Conservation (phyloP, 1,140 invertebrate species). For the Archivesica marissinica region DNA sequence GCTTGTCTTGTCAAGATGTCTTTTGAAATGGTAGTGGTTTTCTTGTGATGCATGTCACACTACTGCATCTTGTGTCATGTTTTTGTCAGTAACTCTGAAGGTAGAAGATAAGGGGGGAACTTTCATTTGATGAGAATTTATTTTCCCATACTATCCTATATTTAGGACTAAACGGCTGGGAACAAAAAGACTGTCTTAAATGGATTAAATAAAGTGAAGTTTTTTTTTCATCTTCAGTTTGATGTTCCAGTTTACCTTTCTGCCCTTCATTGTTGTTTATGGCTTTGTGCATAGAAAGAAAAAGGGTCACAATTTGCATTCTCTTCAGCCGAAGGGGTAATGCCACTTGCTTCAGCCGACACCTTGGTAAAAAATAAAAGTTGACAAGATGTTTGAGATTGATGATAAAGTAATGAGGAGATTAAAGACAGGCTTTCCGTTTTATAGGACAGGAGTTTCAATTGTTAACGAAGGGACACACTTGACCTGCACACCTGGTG, state of each 20-base stretch:
- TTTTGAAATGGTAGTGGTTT: not conserved
- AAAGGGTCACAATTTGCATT: not conserved
- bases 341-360: too few species aligned
- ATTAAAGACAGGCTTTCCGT: not conserved
- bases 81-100: not conserved
- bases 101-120: not conserved
- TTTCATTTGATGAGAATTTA: not conserved
- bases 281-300: conserved; percentile 3
- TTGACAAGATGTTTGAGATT: conserved; percentile 24
- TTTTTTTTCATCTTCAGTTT: conserved; percentile 27
- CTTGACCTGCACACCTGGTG: conserved; percentile 34
- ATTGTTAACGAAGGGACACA: not conserved
- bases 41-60: not conserved
- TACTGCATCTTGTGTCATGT: not conserved
- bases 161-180: conserved; percentile 1
- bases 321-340: not conserved
- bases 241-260: conserved; percentile 26
- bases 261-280: too few species aligned
- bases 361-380: too few species aligned
- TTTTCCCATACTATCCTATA: not conserved
- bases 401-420: conserved; percentile 3
- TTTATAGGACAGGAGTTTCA: conserved; percentile 19
- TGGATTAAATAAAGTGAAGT: not conserved
- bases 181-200: not conserved
- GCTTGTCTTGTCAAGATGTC: not conserved